A percentile compares a stretch with the other conserved stretches of the same genome.
Evolutionary conservation across 2,797 vertebrate species (phyloP).

Genomic region (Picus viridis): DNA sequence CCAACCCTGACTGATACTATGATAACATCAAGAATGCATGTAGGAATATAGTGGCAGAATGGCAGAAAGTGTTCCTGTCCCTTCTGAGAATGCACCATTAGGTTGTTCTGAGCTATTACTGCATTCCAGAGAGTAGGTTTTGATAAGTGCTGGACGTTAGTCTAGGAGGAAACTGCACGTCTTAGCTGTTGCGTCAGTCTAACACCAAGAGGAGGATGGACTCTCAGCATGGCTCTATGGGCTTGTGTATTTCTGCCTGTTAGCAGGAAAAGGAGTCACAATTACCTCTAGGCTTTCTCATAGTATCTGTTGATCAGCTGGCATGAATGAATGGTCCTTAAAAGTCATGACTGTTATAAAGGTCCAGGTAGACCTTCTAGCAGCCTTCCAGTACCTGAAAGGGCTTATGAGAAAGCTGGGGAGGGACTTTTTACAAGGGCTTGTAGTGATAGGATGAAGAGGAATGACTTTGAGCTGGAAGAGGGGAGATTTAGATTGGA

Average conservation of each 20-base stretch:
- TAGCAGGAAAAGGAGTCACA: not conserved
- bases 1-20: too few species aligned
- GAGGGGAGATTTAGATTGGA: too few species aligned
- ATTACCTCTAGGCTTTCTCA: not conserved
- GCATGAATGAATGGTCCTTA: not conserved
- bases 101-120: not conserved
- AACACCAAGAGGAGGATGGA: not conserved
- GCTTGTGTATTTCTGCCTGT: not conserved
- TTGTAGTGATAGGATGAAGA: too few species aligned
- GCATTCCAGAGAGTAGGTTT: not conserved
- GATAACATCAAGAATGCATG: not conserved
- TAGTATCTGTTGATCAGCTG: not conserved
- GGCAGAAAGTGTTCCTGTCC: not conserved
- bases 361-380: too few species aligned
- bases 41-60: not conserved
- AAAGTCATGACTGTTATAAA: not conserved
- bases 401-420: too few species aligned
- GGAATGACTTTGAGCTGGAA: too few species aligned
- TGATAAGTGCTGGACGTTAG: not conserved
- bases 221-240: rapidly evolving
- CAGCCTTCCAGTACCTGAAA: too few species aligned
- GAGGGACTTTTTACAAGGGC: too few species aligned
- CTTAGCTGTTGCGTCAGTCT: rapidly evolving
- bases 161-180: not conserved
- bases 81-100: not conserved